Percentiles rank a stretch among this genome's conserved stretches.
Conservation (phyloP, 2,888 invertebrate species). For the Saturnia japonica region DNA sequence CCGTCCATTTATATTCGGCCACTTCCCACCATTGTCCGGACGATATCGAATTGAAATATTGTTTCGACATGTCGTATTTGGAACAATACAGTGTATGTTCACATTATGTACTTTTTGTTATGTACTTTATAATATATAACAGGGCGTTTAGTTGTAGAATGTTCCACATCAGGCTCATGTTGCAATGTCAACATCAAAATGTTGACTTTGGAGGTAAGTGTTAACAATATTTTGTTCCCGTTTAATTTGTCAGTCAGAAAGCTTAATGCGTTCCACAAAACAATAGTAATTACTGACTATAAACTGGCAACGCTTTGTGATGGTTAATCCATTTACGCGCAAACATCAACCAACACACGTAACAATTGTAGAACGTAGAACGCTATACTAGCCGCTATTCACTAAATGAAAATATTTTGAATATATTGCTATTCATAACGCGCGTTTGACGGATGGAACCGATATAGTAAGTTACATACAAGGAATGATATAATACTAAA, state of each 20-base stretch:
- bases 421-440: too few relatives aligned
- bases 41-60: conserved; percentile 80
- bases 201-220: conserved; percentile 57
- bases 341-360: conserved; percentile 12
- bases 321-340: conserved; percentile 40
- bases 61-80: conserved; percentile 66
- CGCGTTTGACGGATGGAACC: too few relatives aligned
- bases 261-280: conserved; percentile 47
- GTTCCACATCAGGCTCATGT: conserved; percentile 41
- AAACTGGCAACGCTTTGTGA: conserved; percentile 35
- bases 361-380: not conserved
- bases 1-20: conserved; percentile 78
- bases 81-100: conserved; percentile 50
- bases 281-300: conserved; percentile 49
- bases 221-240: conserved; percentile 52
- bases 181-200: conserved; percentile 48
- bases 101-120: conserved; percentile 23
- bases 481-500: too few relatives aligned
- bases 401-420: conserved; percentile 3
- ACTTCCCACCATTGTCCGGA: conserved; percentile 76
- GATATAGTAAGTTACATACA: too few relatives aligned
- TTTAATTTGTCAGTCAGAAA: conserved; percentile 49
- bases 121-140: conserved; percentile 14
- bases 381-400: not conserved
- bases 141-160: conserved; percentile 38